phyloP scores from a whole-genome alignment of 1,140 invertebrate genomes.

The Trypoxylus dichotomus region DNA sequence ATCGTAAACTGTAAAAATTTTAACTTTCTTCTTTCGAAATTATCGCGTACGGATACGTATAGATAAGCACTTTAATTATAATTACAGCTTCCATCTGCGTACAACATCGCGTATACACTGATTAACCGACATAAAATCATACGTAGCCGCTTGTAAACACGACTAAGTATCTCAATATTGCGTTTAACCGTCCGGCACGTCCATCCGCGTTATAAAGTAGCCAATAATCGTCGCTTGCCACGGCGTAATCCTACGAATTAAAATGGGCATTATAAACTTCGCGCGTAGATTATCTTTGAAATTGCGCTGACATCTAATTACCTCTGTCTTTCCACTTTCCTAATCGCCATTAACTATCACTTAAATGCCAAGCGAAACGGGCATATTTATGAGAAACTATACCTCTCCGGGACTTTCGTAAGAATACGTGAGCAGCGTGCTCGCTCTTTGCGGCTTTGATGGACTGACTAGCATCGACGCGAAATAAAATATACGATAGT shows the following conservation, averaged over 20 bases:
- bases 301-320: slow-evolving; percentile 4
- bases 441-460: background rate
- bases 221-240: background rate
- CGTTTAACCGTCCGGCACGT: too few species aligned
- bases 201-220: background rate
- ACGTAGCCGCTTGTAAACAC: too few species aligned
- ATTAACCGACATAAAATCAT: too few species aligned
- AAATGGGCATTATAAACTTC: slow-evolving; percentile 4
- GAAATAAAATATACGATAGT: too few species aligned
- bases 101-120: too few species aligned
- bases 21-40: too few species aligned
- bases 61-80: too few species aligned
- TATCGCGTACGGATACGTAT: too few species aligned
- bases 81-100: too few species aligned
- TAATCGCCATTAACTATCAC: slow-evolving; percentile 1
- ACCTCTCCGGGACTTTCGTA: background rate
- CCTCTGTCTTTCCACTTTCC: background rate
- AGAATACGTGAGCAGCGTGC: background rate
- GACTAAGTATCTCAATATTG: too few species aligned
- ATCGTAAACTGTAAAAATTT: too few species aligned
- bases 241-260: background rate
- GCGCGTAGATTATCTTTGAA: background rate
- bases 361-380: background rate
- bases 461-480: background rate
- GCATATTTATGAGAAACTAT: background rate